A percentile compares a stretch with the other conserved stretches of the same genome.
Conservation (phyloP, 2,113 vertebrate species). For the Montifringilla adamsi region DNA sequence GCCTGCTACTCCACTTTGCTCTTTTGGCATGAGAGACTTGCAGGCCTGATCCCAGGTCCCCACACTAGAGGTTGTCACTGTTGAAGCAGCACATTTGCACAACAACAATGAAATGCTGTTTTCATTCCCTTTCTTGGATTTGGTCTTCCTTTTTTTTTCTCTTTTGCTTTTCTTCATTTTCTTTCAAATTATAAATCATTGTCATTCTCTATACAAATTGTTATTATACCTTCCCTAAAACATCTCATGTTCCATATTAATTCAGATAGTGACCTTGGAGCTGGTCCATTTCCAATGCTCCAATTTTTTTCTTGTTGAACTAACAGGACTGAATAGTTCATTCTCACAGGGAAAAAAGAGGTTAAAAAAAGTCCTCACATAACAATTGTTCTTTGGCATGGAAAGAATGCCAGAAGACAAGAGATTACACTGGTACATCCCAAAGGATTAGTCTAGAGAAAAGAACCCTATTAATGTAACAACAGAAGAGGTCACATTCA, state of each 20-base stretch:
- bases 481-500: not conserved
- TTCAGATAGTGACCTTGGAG: not conserved
- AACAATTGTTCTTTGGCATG: not conserved
- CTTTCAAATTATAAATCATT: not conserved
- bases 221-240: not conserved
- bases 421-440: not conserved
- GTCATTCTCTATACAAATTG: not conserved
- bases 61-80: not conserved
- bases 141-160: accelerated
- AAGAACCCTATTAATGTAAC: not conserved
- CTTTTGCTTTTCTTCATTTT: not conserved
- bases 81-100: not conserved
- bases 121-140: not conserved
- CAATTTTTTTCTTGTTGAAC: not conserved
- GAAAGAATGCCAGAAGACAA: not conserved
- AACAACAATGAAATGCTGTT: not conserved
- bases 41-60: not conserved
- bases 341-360: not conserved
- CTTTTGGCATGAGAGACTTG: not conserved
- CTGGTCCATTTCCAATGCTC: not conserved
- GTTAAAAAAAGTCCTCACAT: not conserved
- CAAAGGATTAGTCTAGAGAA: not conserved
- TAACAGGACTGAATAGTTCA: not conserved
- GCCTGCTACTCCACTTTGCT: not conserved
- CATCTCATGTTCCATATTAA: not conserved